Conservation (phyloP, 2,113 vertebrate species). For the Grantiella picta region DNA sequence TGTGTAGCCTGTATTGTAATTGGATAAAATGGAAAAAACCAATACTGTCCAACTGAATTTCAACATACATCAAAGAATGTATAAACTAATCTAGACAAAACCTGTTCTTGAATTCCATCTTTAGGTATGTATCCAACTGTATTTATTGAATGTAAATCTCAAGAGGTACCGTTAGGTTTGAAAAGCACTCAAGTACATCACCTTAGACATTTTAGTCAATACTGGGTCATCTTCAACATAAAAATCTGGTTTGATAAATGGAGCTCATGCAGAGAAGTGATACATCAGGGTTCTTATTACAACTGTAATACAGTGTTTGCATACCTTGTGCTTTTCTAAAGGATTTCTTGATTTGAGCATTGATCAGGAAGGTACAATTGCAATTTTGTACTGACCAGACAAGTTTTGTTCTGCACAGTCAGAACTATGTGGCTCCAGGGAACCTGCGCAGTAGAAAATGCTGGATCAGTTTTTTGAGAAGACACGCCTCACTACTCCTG, state of each 20-base stretch:
- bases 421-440: not conserved
- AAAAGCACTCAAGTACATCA: not conserved
- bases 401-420: not conserved
- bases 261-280: not conserved
- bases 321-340: not conserved
- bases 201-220: not conserved
- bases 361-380: not conserved
- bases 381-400: not conserved
- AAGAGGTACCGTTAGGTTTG: not conserved
- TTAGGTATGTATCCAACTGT: not conserved
- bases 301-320: not conserved
- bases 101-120: not conserved
- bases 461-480: not conserved
- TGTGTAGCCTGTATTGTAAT: not conserved
- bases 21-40: not conserved
- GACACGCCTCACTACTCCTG: not conserved
- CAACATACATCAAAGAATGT: not conserved
- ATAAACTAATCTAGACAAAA: not conserved
- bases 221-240: not conserved
- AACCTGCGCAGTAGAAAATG: not conserved
- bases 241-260: not conserved
- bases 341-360: not conserved
- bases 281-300: not conserved
- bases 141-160: not conserved
- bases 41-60: not conserved